Evolutionary conservation across 92 coral and sea anemone genomes (phyloP), one percentile per base, ranked within the genome.

Genomic region (Umimayanthus kanabou): DNA sequence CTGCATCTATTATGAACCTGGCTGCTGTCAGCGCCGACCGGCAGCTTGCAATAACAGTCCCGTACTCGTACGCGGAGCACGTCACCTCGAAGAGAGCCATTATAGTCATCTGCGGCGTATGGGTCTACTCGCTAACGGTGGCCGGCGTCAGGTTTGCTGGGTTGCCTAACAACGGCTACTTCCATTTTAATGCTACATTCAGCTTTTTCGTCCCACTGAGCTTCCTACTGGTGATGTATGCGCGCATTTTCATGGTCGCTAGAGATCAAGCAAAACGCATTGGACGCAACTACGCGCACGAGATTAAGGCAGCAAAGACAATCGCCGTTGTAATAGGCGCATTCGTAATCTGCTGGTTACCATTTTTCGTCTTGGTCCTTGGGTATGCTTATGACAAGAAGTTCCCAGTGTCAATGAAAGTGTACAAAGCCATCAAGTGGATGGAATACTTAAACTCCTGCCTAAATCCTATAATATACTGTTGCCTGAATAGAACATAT

Each of bases 251-350:
- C 87, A 92, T 95, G 81, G 97, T 95, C 37, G 99, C 99, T 26
- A 82, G 96, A 73, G 94, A 95, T 23, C 99, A 97, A 76, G 93
- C 98, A 10, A 92, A 94, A 10, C 92, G 95, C 26, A 91, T 97
- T 53, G 93, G 93, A 88, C 94, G 89, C 42, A 94, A 85, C 84
- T 95, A 92, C 29, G 96, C 96, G 16, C 94, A 95, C 39, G 99
- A 97, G 83, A 91, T 97, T 14, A 97, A 97, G 91, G 99, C 99
- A 9, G 96, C 98, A 0, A 97, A 97, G 85, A 97, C 99, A 37
- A 97, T 97, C 65, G 99, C 98, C 5, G 98, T 97, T 28, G 99
- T 97, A 16, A 94, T 97, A 65, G 99, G 99, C 29, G 96, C 91
- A 9, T 97, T 92, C 65, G 91, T 93, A 10, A 66, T 93, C 28